These are phyloP conservation scores for Caenorhabditis parvicauda DNA, from an alignment of 2,888 invertebrate genomes.

Conservation along the genomic window DNA sequence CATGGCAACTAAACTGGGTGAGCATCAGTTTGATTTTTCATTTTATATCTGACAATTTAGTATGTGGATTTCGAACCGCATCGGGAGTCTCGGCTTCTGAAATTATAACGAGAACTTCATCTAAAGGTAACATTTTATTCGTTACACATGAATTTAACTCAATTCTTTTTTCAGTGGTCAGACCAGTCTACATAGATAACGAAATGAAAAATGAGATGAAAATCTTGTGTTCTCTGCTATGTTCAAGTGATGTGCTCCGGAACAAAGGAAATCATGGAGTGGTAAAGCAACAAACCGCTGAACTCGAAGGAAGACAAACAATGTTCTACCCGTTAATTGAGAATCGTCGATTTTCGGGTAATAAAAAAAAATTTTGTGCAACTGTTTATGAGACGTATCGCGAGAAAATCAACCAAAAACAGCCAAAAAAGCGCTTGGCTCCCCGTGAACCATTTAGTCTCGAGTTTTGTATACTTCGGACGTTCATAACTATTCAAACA, in stretches of 20 bases:
- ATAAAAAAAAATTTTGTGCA: constrained; percentile 19
- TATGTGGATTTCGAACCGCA: constrained; percentile 14
- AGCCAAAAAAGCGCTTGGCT: too few relatives aligned
- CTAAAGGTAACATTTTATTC: constrained; percentile 18
- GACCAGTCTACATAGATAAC: constrained; percentile 14
- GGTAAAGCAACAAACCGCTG: constrained; percentile 13
- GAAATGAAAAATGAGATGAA: constrained; percentile 19
- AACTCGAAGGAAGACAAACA: constrained; percentile 15
- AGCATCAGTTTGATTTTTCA: constrained; percentile 17
- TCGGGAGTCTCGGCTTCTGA: constrained; percentile 18
- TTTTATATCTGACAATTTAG: constrained; percentile 20
- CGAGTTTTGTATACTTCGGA: too few relatives aligned
- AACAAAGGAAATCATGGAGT: constrained; percentile 17
- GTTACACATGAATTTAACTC: constrained; percentile 22
- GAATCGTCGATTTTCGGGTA: constrained; percentile 15
- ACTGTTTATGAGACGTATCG: too few relatives aligned
- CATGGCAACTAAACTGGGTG: constrained; percentile 20
- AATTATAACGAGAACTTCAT: constrained; percentile 12
- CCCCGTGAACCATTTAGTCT: too few relatives aligned
- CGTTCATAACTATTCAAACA: too few relatives aligned
- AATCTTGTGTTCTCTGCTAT: constrained; percentile 12
- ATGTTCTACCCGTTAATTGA: constrained; percentile 16
- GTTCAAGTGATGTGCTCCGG: constrained; percentile 13
- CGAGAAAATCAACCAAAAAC: too few relatives aligned
- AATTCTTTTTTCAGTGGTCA: constrained; percentile 9